Evolutionary conservation across 2,888 invertebrate genomes (phyloP), one percentile per base, ranked within the genome.

Genomic region (Heliconius erato): DNA sequence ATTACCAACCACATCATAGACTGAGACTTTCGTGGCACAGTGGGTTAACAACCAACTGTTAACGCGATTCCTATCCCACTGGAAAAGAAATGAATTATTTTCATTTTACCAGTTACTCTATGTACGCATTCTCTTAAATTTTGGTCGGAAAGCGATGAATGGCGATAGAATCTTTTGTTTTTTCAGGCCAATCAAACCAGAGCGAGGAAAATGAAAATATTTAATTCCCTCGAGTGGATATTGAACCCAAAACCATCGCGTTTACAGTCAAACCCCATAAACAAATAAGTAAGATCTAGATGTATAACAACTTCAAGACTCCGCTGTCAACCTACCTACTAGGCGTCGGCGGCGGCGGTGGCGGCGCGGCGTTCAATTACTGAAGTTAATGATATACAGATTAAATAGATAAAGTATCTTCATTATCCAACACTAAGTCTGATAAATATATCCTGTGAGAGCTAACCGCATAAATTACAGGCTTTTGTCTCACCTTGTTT

Each of bases 401-500:
- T 78, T 78, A 78, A 78, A 78, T 67, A 78, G 78, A 78, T 78
- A 78, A 67, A 67, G 78, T 78, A 67, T 78, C 67, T 44, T 65
- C 49, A 76, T 76, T 76, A 76, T 35, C 35, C 59, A 26, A 76
- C n/a, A 63, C 59, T 63, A 63, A 76, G 76, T n/a, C 76, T 76
- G 76, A 76, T 76, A 76, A 76, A 76, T 76, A 74, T 59, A 76
- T 63, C 35, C 76, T 76, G 35, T 35, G 74, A 74, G 59, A 63
- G 74, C 59, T 35, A 35, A n/a, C 59, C 63, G 74, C 59, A 63
- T 74, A 63, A 63, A 63, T 63, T 63, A 59, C 35, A 16, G 63
- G 35, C 76, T 76, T 76, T 63, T 76, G 49, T 74, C 74, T 63
- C 54, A 63, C 76, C 76, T 59, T 76, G 63, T 76, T 76, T 76